Evolutionary conservation across 1,140 invertebrate genomes (phyloP), one percentile per base, ranked within the genome.

Genomic region (Sminthurides bifidus): DNA sequence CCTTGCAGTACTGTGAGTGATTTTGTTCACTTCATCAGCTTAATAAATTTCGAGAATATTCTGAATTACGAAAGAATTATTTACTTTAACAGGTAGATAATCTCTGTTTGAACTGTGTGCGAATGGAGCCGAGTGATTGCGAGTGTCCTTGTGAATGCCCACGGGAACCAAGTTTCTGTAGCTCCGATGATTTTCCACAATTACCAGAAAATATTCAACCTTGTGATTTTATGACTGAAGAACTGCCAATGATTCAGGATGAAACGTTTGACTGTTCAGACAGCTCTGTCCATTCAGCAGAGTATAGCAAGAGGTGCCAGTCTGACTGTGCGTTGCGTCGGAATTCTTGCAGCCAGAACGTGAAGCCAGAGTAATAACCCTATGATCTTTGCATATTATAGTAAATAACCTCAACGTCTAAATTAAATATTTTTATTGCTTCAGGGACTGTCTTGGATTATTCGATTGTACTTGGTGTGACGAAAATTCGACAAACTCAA

Each of bases 71-170:
- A 8, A 40, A 29, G 3, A 17, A 55, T 45, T 23, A 49, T 51
- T 3, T 44, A 8, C 29, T 4, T 53, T 55, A 54, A 15, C 65
- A 82, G 80, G 77, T 84, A 54, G 87, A 93, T 69, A 78, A 88
- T 19, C 72, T 86, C 0, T 95, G 91, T 68, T 74, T 95, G 3
- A 93, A 93, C 68, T 95, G 91, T 68, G 84, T 91, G 69, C 77
- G 88, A 19, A 91, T 93, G 87, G 92, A 93, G 68, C 88, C 91
- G 72, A 88, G 80, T 5, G 89, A 92, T 65, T 94, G 91, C 66
- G 92, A 95, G 69, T 95, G 91, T 72, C 91, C 91, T 0, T 95
- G 91, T 70, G 90, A 95, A 69, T 95, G 91, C 69, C 82, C 81
- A 15, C 73, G 92, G 29, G 80, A 84, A 65, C 70, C 76, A 52